Evolutionary conservation across 2,888 invertebrate genomes (phyloP).

Genomic region (Protonemura montana): DNA sequence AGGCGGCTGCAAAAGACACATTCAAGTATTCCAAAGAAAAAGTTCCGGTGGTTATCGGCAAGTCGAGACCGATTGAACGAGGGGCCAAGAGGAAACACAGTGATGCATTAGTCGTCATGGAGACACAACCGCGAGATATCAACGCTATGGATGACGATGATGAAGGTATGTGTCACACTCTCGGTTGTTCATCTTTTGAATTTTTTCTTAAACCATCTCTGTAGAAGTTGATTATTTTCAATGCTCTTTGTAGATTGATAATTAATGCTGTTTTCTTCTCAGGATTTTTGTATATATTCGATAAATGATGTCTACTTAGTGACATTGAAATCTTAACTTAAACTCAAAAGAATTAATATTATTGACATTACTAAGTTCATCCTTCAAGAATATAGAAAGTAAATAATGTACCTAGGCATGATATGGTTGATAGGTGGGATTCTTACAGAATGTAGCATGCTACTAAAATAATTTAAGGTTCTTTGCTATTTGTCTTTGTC

Average conservation of each 20-base stretch:
- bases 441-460: too few relatives aligned
- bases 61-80: constrained; percentile 18
- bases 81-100: constrained; percentile 54
- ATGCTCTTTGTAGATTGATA: not conserved
- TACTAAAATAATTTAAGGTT: too few relatives aligned
- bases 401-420: too few relatives aligned
- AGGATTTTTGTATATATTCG: constrained; percentile 21
- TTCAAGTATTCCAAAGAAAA: constrained; percentile 13
- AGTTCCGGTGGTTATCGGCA: not conserved
- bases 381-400: too few relatives aligned
- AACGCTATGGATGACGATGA: constrained; percentile 58
- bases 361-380: too few relatives aligned
- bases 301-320: too few relatives aligned
- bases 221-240: constrained; percentile 1
- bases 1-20: constrained; percentile 18
- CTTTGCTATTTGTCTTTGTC: not conserved
- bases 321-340: too few relatives aligned
- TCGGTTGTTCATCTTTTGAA: not conserved
- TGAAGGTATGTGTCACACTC: constrained; percentile 54
- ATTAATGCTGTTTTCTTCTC: constrained; percentile 35
- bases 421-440: too few relatives aligned
- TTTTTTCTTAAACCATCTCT: constrained; percentile 34
- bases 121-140: constrained; percentile 56
- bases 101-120: constrained; percentile 58
- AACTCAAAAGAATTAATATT: too few relatives aligned